Conservation (phyloP, 1,140 invertebrate species). For the Solenopsis invicta region DNA sequence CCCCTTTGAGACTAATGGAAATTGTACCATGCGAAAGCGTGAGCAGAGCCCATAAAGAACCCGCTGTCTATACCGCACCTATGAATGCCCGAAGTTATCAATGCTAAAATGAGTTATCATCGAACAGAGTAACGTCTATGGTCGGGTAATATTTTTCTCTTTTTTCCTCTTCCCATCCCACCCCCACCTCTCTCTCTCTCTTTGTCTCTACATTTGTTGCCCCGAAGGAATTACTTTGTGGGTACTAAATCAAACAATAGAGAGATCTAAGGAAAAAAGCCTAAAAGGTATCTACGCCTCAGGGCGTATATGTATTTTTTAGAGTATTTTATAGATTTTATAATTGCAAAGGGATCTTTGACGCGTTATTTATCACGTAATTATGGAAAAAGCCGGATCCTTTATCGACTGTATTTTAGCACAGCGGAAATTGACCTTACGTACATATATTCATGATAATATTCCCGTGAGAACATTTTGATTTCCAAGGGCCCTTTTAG, state of each 20-base stretch:
- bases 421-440: not conserved
- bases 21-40: constrained; percentile 35
- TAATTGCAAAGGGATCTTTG: not conserved
- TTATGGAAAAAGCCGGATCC: not conserved
- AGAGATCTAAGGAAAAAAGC: not conserved
- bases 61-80: constrained; percentile 13
- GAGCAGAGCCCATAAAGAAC: constrained; percentile 47
- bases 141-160: not conserved
- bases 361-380: not conserved
- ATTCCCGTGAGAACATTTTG: constrained; percentile 33
- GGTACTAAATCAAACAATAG: not conserved
- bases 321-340: not conserved
- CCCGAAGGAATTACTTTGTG: not conserved
- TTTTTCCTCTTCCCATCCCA: too few species aligned
- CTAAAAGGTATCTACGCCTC: not conserved
- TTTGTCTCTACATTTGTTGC: not conserved
- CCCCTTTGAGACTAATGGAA: constrained; percentile 40
- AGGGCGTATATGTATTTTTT: not conserved
- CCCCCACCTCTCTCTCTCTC: not conserved
- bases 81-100: constrained; percentile 32
- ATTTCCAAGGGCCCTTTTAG: constrained; percentile 9
- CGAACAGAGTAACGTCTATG: constrained; percentile 11
- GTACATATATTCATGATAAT: not conserved
- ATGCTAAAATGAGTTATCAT: constrained; percentile 49
- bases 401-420: not conserved